phyloP scores from a whole-genome alignment of 2,797 vertebrate genomes.

The Salarias fasciatus region DNA sequence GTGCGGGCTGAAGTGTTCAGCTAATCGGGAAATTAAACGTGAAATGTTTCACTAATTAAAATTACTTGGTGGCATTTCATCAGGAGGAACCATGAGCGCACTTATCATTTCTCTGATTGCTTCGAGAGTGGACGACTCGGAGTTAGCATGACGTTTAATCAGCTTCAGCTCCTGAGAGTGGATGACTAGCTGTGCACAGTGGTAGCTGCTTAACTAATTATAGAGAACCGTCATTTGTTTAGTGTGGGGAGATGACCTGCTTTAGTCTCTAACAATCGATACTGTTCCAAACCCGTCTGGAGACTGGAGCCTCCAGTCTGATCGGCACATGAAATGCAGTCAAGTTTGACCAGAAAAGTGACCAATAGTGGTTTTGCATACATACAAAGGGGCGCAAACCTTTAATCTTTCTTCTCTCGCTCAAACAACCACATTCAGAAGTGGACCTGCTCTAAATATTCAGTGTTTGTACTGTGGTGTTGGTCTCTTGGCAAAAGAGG shows the following conservation, averaged over 20 bases:
- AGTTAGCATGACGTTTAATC: conserved; percentile 20
- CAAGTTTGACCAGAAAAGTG: too few relatives aligned
- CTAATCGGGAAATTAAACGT: not conserved
- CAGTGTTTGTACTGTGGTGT: too few relatives aligned
- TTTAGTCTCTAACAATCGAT: conserved; percentile 56
- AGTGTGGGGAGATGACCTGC: conserved; percentile 55
- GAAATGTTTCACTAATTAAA: conserved; percentile 22
- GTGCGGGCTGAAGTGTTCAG: conserved; percentile 1
- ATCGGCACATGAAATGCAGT: too few relatives aligned
- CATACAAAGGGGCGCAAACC: too few relatives aligned
- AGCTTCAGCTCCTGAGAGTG: conserved; percentile 4
- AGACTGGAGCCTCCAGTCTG: conserved; percentile 9
- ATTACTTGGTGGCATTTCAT: conserved; percentile 15
- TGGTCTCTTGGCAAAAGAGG: too few relatives aligned
- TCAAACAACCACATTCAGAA: too few relatives aligned
- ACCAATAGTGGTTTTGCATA: too few relatives aligned
- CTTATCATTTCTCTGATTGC: conserved; percentile 17
- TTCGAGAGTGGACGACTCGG: not conserved
- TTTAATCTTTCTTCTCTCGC: too few relatives aligned
- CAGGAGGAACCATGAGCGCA: conserved; percentile 10
- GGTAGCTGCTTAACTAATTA: conserved; percentile 57
- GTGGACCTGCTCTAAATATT: too few relatives aligned
- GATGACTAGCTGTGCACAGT: conserved; percentile 35
- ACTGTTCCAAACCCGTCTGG: conserved; percentile 23
- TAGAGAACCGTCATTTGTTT: conserved; percentile 60